Evolutionary conservation across 2,113 vertebrate species (phyloP), one percentile per base, ranked within the genome.

Genomic region (Syrrhaptes paradoxus): DNA sequence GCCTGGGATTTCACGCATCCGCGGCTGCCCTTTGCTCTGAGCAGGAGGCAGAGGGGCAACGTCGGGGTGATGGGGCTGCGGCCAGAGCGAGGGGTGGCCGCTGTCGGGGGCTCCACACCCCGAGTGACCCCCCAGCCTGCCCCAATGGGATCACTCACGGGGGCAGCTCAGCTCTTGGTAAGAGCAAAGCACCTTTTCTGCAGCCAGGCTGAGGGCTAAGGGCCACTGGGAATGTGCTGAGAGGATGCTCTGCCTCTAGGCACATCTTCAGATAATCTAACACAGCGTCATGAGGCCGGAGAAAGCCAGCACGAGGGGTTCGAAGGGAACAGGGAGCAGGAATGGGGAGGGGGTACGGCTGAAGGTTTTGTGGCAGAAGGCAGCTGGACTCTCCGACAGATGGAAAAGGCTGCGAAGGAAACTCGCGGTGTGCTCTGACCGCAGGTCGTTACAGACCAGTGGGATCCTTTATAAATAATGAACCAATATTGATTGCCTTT

Each of bases 391-490:
- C 32, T 76, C n/a, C 26, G 5, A 32, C 2, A 1, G 38, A 8
- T 6, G 21, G 41, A 41, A 52, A n/a, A 62, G 46, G 28, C 71
- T 48, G 73, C 1, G 2, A 26, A 66, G 2, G 16, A 32, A 71
- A 45, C 61, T 34, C 1, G 0, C 66, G 10, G 26, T 19, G 46
- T 41, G 73, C 85, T 93, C 90, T 2, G 13, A 34, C 71, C 25
- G 0, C 80, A 32, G 89, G 83, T 83, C 8, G 4, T 92, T 95
- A 67, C 66, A 78, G 90, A 84, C 46, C 75, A 75, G 77, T 86
- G 90, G 84, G 90, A 96, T 96, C 89, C 86, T 80, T 91, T 77
- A 96, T 97, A 93, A 97, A 96, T 97, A 94, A 97, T 96, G 93
- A 97, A 90, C 79, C 29, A 1, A 1, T 89, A 97, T 97, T 17